Percentiles rank a stretch among this genome's conserved stretches.
Conservation (phyloP, 2,113 vertebrate species). For the Apodemus sylvaticus region DNA sequence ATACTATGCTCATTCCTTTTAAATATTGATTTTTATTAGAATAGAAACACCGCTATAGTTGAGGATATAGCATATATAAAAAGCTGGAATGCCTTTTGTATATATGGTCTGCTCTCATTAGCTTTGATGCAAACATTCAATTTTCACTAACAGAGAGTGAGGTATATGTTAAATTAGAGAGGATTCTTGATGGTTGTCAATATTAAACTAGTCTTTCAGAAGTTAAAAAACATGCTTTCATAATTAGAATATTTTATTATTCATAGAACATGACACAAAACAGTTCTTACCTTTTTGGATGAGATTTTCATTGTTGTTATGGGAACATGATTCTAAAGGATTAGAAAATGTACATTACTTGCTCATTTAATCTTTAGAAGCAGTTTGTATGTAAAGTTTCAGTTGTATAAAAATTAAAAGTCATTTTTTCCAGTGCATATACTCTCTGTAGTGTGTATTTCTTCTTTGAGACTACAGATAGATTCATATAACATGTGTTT, state of each 20-base stretch:
- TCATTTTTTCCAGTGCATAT: neutral
- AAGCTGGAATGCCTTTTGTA: conserved; percentile 16
- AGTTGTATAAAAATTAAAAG: conserved; percentile 38
- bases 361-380: neutral
- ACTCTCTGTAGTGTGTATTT: neutral
- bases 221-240: neutral
- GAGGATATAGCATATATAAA: neutral
- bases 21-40: conserved; percentile 53
- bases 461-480: neutral
- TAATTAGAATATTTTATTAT: neutral
- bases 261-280: conserved; percentile 38
- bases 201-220: neutral
- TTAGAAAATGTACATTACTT: conserved; percentile 53
- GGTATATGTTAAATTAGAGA: neutral
- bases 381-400: neutral
- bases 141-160: neutral
- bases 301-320: conserved; percentile 98
- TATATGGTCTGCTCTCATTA: neutral
- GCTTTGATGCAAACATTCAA: conserved; percentile 20
- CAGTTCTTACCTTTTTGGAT: conserved; percentile 94
- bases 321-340: conserved; percentile 90
- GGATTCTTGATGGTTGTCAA: neutral
- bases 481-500: neutral
- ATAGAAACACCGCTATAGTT: conserved; percentile 32
- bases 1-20: neutral